Evolutionary conservation across 2,888 invertebrate species (phyloP), one percentile per base, ranked within the genome.

Genomic region (Tetheella fluctuosa): DNA sequence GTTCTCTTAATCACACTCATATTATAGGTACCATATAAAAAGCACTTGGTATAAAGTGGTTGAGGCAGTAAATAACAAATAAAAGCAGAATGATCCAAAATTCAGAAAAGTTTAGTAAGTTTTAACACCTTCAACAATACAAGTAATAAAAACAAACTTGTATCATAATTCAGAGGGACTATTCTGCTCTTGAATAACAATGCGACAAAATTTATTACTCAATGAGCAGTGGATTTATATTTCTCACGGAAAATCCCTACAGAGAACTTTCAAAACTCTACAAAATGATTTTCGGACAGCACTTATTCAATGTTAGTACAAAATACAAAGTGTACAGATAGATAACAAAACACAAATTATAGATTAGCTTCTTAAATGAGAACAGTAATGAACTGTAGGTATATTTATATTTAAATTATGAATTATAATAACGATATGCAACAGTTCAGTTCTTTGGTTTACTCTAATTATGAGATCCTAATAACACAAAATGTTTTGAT

Each of bases 121-220:
- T 62, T 65, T 63, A 59, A 59, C 48, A 56, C 61, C 60, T 63
- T 59, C 64, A 63, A 72, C 62, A 71, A 71, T 68, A 74, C 71
- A 68, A 71, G 72, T 71, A 76, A 80, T 80, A 81, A 80, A 81
- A 83, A 82, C 78, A 80, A 85, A 85, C 77, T 85, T 84, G 70
- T 74, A 69, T 76, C 77, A 81, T 84, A 80, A 83, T 79, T 84
- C 79, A 81, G 71, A 73, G 54, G 67, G 72, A 70, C 72, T 64
- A 70, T 73, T 76, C 76, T 70, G 74, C 64, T 72, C 67, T 65
- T 77, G 82, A 86, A 85, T 84, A 84, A 82, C 76, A 85, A 86
- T 82, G 76, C 68, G 70, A 74, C 70, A 66, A 77, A 83, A 84
- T 86, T 81, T 85, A 83, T 82, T 79, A 74, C 77, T 74, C 73